These are phyloP conservation scores for Lerista edwardsae DNA, from an alignment of 2,797 vertebrate species.

Conservation along the genomic window DNA sequence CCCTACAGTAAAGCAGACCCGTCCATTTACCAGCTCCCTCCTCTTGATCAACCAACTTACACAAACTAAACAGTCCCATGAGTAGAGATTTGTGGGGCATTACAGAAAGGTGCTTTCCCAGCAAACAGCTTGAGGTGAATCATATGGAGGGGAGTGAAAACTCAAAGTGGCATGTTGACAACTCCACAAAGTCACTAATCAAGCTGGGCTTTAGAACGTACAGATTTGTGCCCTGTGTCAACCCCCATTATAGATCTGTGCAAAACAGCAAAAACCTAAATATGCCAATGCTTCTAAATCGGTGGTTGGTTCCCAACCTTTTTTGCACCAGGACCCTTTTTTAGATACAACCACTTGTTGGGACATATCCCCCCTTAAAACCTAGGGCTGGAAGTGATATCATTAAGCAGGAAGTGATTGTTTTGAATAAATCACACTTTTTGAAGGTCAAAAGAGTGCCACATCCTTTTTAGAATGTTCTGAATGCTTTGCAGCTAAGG, in stretches of 20 bases:
- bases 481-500: no score
- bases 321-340: no score
- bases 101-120: background rate
- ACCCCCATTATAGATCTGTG: background rate
- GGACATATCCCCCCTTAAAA: no score
- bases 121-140: background rate
- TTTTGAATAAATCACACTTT: no score
- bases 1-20: background rate
- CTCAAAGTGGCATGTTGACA: background rate
- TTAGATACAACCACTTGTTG: no score
- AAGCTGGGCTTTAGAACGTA: background rate
- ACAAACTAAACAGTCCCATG: background rate
- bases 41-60: background rate
- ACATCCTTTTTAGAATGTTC: no score
- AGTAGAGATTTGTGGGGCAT: background rate
- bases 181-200: background rate
- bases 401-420: no score
- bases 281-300: background rate
- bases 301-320: no score
- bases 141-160: background rate
- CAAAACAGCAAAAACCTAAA: background rate
- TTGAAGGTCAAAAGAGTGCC: no score
- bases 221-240: no score
- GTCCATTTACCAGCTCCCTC: background rate
- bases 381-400: no score